Base-by-base conservation (phyloP, 2,888 invertebrate species). In the Tribolium freemani region DNA sequence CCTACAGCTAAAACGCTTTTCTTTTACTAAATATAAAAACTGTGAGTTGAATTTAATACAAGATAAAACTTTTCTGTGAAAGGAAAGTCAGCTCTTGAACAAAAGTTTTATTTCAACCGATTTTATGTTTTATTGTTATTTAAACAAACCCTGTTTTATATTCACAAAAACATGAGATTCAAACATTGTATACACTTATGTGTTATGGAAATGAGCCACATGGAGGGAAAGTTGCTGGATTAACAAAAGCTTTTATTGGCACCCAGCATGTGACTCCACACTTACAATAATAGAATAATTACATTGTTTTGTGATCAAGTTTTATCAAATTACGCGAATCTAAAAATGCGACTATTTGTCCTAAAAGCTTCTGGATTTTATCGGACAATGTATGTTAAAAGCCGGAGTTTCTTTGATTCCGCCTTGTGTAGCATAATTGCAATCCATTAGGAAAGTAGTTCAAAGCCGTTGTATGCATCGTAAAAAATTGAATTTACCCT, bases 381-480 rank as follows among this genome's bases (percentile, higher is more conserved):
- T 8, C 8, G 3, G 38, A 38, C 38, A 38, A 38, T 38, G 38
- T 38, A n/a, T 6, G 38, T 38, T 38, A 38, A 38, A 38, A 38
- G 38, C 38, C n/a, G 1, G 8, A n/a, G 38, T 38, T 38, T 38
- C 38, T 38, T 38, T 38, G 38, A 38, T 38, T 38, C 38, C n/a
- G 9, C 38, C 38, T 38, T 38, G 8, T 38, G 38, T 38, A 38
- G 38, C 8, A n/a, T 38, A 38, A 38, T 44, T 46, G 11, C 44
- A 48, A 2, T 48, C 48, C 26, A 60, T 60, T 48, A 46, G 5
- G 6, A 16, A 48, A 60, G 60, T 46, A 60, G 60, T 60, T 60
- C 60, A 60, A 60, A 60, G 60, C 44, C 46, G 5, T 21, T 20
- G 6, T 26, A 48, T 48, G 11, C 21, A 46, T 26, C 11, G 56